These are phyloP conservation scores for Corythaixoides concolor DNA, from an alignment of 2,113 vertebrate genomes.

Conservation along the genomic window DNA sequence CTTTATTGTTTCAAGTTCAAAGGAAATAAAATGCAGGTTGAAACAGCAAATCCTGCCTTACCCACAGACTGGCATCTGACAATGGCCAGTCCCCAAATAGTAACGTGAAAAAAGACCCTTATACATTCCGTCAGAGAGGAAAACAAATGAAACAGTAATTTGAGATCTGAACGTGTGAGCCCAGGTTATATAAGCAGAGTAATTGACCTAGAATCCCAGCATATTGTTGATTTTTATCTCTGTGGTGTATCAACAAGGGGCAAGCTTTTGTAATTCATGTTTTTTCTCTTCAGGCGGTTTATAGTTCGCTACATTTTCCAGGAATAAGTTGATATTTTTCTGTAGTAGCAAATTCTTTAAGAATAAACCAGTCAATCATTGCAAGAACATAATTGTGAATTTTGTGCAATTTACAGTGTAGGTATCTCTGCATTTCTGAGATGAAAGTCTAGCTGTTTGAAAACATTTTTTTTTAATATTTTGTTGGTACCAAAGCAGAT, in stretches of 20 bases:
- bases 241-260: not conserved
- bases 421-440: not conserved
- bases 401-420: constrained; percentile 7
- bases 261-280: not conserved
- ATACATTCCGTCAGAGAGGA: not conserved
- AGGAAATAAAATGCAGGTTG: not conserved
- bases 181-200: not conserved
- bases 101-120: not conserved
- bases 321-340: not conserved
- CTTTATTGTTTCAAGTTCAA: not conserved
- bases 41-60: not conserved
- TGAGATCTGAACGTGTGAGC: not conserved
- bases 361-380: constrained; percentile 8
- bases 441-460: not conserved
- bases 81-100: not conserved
- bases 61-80: not conserved
- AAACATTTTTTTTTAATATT: constrained; percentile 40
- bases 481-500: not conserved
- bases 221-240: not conserved
- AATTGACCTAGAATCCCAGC: not conserved
- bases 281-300: not conserved
- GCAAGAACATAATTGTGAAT: not conserved
- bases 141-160: not conserved
- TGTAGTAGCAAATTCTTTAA: constrained; percentile 20
- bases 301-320: not conserved